Evolutionary conservation across 92 coral and sea anemone genomes (phyloP), one percentile per base, ranked within the genome.

Genomic region (Anthopleura xanthogrammica): DNA sequence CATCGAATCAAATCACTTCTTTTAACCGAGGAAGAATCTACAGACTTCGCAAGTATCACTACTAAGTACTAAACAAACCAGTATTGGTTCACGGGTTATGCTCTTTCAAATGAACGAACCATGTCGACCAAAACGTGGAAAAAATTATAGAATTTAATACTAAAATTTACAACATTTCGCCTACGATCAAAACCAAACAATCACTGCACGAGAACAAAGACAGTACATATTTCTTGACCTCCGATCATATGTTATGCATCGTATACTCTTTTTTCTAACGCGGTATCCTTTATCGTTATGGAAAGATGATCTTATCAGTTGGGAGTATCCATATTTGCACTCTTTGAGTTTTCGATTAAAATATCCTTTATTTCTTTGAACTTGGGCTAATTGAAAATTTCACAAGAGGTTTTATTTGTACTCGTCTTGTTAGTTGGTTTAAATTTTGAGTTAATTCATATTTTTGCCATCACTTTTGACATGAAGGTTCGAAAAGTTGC

Each of bases 141-240:
- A 68, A 68, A 68, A 68, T 11, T 12, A 68, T 36, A 24, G 74
- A n/a, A 36, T 29, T 68, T 10, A 7, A 22, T 24, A 7, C 42
- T 68, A 11, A 13, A 68, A 68, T 68, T 68, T 68, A 68, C 74
- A 29, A 68, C 43, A 36, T 68, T 68, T 48, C 56, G 66, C 22
- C 41, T 17, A 62, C 65, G 77, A 48, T 17, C 42, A 19, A 84
- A 64, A 20, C 72, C 81, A 84, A 84, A 84, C 87, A 84, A 84
- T 84, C 43, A 84, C 87, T 84, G 41, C 74, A 60, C 55, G 50
- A 41, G 24, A 42, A 84, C 87, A 84, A 84, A 84, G 72, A 76
- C 12, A 57, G 82, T 76, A 84, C 60, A 64, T 74, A 64, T 64
- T 48, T 41, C 24, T 52, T 66, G 84, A 81, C 76, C 84, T 64